Conservation (phyloP, 2,113 vertebrate species). For the Chamaetylas fuelleborni region DNA sequence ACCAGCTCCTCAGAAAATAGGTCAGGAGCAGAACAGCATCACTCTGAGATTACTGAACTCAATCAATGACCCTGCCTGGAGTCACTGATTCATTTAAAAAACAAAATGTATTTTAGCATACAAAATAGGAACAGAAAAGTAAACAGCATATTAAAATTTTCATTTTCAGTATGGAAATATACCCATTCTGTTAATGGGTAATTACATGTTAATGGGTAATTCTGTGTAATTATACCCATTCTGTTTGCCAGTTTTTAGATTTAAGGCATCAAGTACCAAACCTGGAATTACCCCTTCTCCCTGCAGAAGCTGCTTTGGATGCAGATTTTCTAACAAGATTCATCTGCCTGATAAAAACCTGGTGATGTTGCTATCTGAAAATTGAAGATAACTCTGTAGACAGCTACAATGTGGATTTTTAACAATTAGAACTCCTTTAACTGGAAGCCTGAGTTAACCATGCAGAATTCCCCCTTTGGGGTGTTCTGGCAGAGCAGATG, state of each 20-base stretch:
- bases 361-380: not conserved
- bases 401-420: not conserved
- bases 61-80: not conserved
- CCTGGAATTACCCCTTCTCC: not conserved
- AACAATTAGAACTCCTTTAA: no score
- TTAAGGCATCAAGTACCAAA: not conserved
- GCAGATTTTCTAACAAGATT: not conserved
- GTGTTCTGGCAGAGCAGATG: not conserved
- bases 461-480: rapidly evolving
- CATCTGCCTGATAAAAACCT: not conserved
- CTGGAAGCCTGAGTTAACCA: not conserved
- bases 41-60: rapidly evolving
- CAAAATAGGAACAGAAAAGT: not conserved
- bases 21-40: not conserved
- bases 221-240: no score
- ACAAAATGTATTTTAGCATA: rapidly evolving
- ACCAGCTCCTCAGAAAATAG: not conserved
- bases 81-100: not conserved
- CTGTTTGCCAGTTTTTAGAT: not conserved
- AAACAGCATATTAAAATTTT: not conserved
- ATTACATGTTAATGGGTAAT: no score
- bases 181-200: no score
- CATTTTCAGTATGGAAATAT: not conserved
- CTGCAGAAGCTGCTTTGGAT: not conserved
- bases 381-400: not conserved